Conservation (phyloP, 2,888 invertebrate genomes). For the Euphydryas editha region DNA sequence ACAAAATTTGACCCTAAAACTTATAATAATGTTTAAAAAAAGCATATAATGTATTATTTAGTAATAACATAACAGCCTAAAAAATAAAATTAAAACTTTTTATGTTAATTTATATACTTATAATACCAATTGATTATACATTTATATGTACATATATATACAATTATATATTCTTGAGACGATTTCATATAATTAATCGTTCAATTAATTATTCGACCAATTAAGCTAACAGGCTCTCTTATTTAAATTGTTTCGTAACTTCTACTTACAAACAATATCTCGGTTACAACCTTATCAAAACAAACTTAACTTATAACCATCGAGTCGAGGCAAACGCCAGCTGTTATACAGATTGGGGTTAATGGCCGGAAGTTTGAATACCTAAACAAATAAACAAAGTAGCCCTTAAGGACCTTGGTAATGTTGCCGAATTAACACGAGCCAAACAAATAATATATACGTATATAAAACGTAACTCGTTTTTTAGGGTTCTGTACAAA, state of each 20-base stretch:
- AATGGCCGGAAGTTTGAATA: slow-evolving; percentile 10
- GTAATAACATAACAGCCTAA: no score
- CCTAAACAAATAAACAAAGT: slow-evolving; percentile 3
- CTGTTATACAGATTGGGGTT: not conserved
- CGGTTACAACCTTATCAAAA: not conserved
- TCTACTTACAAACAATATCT: not conserved
- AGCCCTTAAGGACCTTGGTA: not conserved
- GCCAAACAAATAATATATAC: not conserved
- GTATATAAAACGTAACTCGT: not conserved
- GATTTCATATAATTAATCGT: not conserved
- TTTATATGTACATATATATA: no score
- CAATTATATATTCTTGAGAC: no score
- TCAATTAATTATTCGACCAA: not conserved
- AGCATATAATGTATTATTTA: no score
- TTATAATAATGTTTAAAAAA: no score
- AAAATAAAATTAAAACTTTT: no score
- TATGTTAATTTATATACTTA: no score
- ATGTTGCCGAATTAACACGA: not conserved
- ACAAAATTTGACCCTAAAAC: no score
- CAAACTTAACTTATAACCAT: not conserved
- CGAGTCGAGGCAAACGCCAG: not conserved
- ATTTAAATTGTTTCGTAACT: not conserved
- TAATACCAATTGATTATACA: no score
- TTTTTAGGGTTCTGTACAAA: not conserved
- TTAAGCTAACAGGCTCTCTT: not conserved